These are phyloP conservation scores for Virgularia gustaviana DNA, from an alignment of 92 coral and sea anemone genomes.

Conservation along the genomic window DNA sequence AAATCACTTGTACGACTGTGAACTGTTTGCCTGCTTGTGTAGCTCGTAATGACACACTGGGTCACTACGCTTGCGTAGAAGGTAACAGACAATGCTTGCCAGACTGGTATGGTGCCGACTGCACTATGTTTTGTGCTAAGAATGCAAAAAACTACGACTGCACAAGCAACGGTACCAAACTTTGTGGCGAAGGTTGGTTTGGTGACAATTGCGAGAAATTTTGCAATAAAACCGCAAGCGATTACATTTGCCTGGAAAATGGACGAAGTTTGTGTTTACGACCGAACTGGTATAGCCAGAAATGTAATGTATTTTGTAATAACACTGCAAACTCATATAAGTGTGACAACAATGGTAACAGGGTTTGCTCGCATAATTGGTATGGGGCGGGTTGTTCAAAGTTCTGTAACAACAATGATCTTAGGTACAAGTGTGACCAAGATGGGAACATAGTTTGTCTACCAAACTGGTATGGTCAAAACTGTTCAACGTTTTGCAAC, in stretches of 20 bases:
- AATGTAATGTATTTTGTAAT: constrained; percentile 11
- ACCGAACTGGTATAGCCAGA: constrained; percentile 26
- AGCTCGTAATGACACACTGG: constrained; percentile 22
- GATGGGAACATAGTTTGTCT: constrained; percentile 36
- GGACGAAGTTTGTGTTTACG: constrained; percentile 28
- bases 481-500: constrained; percentile 18
- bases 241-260: constrained; percentile 37
- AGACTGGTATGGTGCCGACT: constrained; percentile 50
- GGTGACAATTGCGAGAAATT: constrained; percentile 47
- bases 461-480: constrained; percentile 25
- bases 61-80: constrained; percentile 22
- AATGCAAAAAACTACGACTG: constrained; percentile 10
- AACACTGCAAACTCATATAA: neutral
- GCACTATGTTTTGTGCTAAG: constrained; percentile 38
- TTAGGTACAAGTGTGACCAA: constrained; percentile 9
- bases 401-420: constrained; percentile 24
- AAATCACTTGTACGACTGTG: neutral
- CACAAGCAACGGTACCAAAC: neutral
- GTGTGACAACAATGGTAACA: constrained; percentile 30
- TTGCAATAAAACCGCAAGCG: constrained; percentile 30
- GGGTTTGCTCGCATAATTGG: constrained; percentile 48
- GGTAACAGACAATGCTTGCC: neutral
- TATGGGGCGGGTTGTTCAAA: constrained; percentile 41
- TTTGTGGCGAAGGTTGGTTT: constrained; percentile 30
- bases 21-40: constrained; percentile 12